Evolutionary conservation across 2,113 vertebrate species (phyloP), one percentile per base, ranked within the genome.

Genomic region (Silurus glanis): DNA sequence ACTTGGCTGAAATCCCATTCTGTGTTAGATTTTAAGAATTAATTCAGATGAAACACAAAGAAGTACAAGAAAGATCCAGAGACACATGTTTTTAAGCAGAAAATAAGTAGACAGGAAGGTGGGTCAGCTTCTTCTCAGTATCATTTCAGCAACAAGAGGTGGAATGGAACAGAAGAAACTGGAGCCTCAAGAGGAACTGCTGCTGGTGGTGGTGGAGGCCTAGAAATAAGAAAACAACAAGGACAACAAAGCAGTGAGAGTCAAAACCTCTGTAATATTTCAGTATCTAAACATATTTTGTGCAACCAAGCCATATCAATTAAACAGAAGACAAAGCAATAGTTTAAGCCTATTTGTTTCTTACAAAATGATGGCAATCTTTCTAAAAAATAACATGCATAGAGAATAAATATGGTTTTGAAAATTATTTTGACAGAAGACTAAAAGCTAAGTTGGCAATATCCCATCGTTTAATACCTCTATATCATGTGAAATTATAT

Each of bases 181-280:
- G 37, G 10, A 89, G 88, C 76, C 87, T 94, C 88, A 95, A 7
- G 91, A 90, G 25, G 94, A 95, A 87, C 93, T 93, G 89, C 92
- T 90, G 81, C 94, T 95, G 90, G 93, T 94, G 89, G 85, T 94
- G 74, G 93, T 93, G 37, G 94, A 94, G 53, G 88, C 94, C 95
- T 95, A 92, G 53, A 2, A 90, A 92, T 0, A 7, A 94, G 66
- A 94, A 25, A 88, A 90, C 45, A 91, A 0, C 89, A 82, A 87
- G 51, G 37, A 37, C 2, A 37, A 37, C n/a, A 37, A 37, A 37
- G 86, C 4, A 72, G 45, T 88, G 10, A 51, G 56, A 45, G 51
- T 72, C 71, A 78, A 83, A 37, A 86, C 45, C 59, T 79, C 21
- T 90, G 80, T 89, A 87, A 87, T 49, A 79, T 67, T 58, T 82